These are phyloP conservation scores for Genyomyrus donnyi DNA, from an alignment of 2,113 vertebrate genomes.

Conservation along the genomic window DNA sequence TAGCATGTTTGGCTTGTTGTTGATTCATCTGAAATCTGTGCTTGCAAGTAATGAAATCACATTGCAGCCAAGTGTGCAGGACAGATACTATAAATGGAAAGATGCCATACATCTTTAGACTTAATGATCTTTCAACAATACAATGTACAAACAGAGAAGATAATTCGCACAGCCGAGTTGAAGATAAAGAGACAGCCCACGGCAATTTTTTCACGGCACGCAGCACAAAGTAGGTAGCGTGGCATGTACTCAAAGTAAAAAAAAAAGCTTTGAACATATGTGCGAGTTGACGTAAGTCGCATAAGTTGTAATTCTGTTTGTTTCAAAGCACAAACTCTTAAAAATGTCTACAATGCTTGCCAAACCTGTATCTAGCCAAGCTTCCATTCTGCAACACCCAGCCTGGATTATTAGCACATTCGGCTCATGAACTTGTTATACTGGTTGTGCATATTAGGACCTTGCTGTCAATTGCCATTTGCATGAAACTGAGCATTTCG, in stretches of 20 bases:
- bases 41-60: too few species aligned
- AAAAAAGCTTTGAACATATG: background rate
- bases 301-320: background rate
- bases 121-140: too few species aligned
- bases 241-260: background rate
- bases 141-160: too few species aligned
- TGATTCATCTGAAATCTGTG: too few species aligned
- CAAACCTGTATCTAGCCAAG: background rate
- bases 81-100: too few species aligned
- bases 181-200: background rate
- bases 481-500: background rate
- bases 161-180: too few species aligned
- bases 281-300: background rate
- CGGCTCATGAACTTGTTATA: background rate
- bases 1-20: too few species aligned
- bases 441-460: background rate
- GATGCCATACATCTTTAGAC: too few species aligned
- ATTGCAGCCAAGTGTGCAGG: too few species aligned
- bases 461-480: background rate
- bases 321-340: background rate
- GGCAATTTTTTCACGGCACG: background rate
- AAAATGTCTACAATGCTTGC: background rate
- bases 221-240: background rate
- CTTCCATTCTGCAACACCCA: background rate
- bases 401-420: background rate